Conservation (phyloP, 2,113 vertebrate species). For the Thinocorus orbignyianus region DNA sequence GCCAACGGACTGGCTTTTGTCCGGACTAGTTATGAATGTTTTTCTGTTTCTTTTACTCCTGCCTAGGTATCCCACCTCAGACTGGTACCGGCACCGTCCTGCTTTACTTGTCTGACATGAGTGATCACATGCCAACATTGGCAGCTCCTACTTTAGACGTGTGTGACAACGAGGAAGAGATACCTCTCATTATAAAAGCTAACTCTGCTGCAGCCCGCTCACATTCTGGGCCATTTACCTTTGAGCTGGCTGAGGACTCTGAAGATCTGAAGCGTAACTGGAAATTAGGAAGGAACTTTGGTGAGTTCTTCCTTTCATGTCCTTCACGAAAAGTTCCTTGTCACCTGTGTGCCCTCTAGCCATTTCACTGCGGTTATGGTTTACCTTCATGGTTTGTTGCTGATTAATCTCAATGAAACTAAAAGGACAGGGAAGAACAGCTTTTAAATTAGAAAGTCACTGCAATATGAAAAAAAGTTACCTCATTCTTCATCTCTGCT, state of each 20-base stretch:
- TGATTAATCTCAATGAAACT: not conserved
- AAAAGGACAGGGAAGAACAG: not conserved
- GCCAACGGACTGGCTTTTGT: not conserved
- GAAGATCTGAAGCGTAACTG: slow-evolving; percentile 50
- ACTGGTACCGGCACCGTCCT: slow-evolving; percentile 73
- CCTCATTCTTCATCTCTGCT: not conserved
- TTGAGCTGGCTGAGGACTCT: slow-evolving; percentile 54
- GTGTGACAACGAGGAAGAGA: slow-evolving; percentile 60
- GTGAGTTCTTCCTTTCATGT: not conserved
- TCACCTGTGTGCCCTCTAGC: not conserved
- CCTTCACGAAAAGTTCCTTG: not conserved
- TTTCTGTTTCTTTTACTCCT: not conserved
- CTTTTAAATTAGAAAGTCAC: not conserved
- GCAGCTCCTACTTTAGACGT: not conserved
- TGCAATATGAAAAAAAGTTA: not conserved
- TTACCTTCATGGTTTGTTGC: not conserved
- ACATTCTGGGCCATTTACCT: slow-evolving; percentile 73
- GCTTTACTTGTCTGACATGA: slow-evolving; percentile 76
- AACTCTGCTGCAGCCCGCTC: slow-evolving; percentile 28
- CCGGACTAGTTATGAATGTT: not conserved
- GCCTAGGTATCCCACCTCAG: slow-evolving; percentile 70
- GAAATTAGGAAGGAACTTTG: slow-evolving; percentile 62
- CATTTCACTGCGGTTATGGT: not conserved
- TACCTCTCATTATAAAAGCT: slow-evolving; percentile 43
- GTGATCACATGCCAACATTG: slow-evolving; percentile 73